Percentiles rank a stretch among this genome's conserved stretches.
Conservation (phyloP, 2,113 vertebrate species). For the Isichthys henryi region DNA sequence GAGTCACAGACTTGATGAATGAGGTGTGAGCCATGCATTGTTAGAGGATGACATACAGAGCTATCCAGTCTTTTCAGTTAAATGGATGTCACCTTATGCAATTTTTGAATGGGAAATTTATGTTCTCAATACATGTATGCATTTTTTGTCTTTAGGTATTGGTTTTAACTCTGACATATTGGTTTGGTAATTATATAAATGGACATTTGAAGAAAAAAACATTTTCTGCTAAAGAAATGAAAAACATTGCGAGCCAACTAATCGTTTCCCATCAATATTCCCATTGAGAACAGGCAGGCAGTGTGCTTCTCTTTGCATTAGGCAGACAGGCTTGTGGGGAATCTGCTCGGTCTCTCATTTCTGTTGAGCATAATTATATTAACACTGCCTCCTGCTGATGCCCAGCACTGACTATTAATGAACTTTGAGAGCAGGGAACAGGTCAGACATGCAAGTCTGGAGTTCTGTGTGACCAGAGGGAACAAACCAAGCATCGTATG, state of each 20-base stretch:
- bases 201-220: slow-evolving; percentile 14
- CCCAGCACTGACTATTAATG: slow-evolving; percentile 38
- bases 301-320: slow-evolving; percentile 7
- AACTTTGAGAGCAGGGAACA: slow-evolving; percentile 15
- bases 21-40: not conserved
- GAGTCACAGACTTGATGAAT: not conserved
- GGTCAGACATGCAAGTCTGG: not conserved
- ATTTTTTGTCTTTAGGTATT: slow-evolving; percentile 39
- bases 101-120: slow-evolving; percentile 52
- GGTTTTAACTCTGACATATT: slow-evolving; percentile 38
- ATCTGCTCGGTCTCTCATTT: not conserved
- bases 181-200: slow-evolving; percentile 21
- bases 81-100: slow-evolving; percentile 64
- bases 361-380: slow-evolving; percentile 23
- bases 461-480: slow-evolving; percentile 24
- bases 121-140: slow-evolving; percentile 59
- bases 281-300: slow-evolving; percentile 12
- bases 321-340: not conserved
- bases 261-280: not conserved
- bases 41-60: not conserved
- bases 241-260: slow-evolving; percentile 2
- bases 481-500: slow-evolving; percentile 18
- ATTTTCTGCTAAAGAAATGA: slow-evolving; percentile 26
- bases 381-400: slow-evolving; percentile 30
- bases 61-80: slow-evolving; percentile 34